These are phyloP conservation scores for Osmoderma eremita DNA, from an alignment of 2,888 invertebrate species.

Conservation along the genomic window DNA sequence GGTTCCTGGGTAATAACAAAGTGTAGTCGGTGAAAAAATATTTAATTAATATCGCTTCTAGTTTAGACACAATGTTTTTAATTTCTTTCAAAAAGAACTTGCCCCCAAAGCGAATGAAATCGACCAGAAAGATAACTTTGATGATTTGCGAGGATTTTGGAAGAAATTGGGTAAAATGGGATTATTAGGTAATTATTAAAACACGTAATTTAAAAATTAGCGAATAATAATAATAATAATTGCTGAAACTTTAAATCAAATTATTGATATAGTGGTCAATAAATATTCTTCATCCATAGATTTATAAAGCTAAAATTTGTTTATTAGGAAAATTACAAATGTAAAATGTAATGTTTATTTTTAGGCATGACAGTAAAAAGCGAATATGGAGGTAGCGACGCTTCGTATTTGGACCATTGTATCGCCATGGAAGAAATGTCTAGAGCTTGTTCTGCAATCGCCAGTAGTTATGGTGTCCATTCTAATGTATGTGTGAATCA, in stretches of 20 bases:
- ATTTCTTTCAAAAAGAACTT: conserved; percentile 93
- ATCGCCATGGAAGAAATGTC: conserved; percentile 95
- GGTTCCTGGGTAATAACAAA: too few relatives aligned
- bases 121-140: conserved; percentile 85
- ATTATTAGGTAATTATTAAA: conserved; percentile 72
- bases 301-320: too few relatives aligned
- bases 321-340: not conserved
- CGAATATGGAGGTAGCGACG: conserved; percentile 93
- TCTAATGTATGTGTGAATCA: conserved; percentile 98
- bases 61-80: conserved; percentile 88
- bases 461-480: conserved; percentile 94
- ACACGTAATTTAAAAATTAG: too few relatives aligned
- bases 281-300: too few relatives aligned
- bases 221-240: too few relatives aligned
- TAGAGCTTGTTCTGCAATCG: conserved; percentile 84
- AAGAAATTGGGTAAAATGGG: conserved; percentile 92
- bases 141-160: conserved; percentile 81
- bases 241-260: too few relatives aligned
- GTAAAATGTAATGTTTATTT: not conserved
- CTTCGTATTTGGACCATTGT: conserved; percentile 90
- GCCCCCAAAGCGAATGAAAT: conserved; percentile 93
- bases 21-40: too few relatives aligned
- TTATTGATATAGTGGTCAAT: too few relatives aligned
- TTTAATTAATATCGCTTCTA: conserved; percentile 61
- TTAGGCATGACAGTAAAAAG: conserved; percentile 83